Evolutionary conservation across 2,113 vertebrate genomes (phyloP), one percentile per base, ranked within the genome.

Genomic region (Perognathus longimembris): DNA sequence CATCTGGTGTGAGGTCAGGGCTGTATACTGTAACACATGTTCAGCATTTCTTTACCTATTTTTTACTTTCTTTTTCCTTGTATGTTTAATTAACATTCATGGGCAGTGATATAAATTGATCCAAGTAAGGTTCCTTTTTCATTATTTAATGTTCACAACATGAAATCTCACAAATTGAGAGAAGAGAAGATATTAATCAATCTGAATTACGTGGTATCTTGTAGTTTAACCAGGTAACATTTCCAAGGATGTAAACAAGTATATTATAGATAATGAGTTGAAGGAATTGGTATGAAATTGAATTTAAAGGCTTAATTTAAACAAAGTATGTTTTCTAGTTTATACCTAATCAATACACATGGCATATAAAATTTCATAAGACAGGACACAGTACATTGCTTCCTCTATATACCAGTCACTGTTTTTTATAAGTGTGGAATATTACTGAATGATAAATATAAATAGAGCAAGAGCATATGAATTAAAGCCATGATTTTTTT

Each of bases 291-390:
- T 91, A 79, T 91, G 90, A 96, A 97, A 96, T 96, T 97, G 66
- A 95, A 97, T 96, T 97, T 94, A 96, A 95, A 96, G 34, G 50
- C 85, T 95, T 97, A 95, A 96, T 96, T 97, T 96, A 96, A 96
- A 95, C 90, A 92, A 96, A 96, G 75, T 94, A 79, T 94, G 88
- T 90, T 90, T 91, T 92, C 75, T 94, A 95, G 93, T 82, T 96
- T 95, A 81, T 80, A 94, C 11, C 5, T 83, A 89, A 95, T 93
- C 92, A 93, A 88, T 97, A 94, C 45, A 85, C 45, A 73, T 79
- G 85, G 75, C 66, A 86, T 79, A 79, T 71, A 40, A 94, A 96
- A 94, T 96, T 94, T 94, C 78, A 93, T 91, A 96, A 96, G 96
- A 94, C 91, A 80, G 2, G 75, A 74, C 88, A 76, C 61, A 94